A percentile compares a stretch with the other conserved stretches of the same genome.
phyloP scores from a whole-genome alignment of 2,797 vertebrate species.

The Malurus splendens region DNA sequence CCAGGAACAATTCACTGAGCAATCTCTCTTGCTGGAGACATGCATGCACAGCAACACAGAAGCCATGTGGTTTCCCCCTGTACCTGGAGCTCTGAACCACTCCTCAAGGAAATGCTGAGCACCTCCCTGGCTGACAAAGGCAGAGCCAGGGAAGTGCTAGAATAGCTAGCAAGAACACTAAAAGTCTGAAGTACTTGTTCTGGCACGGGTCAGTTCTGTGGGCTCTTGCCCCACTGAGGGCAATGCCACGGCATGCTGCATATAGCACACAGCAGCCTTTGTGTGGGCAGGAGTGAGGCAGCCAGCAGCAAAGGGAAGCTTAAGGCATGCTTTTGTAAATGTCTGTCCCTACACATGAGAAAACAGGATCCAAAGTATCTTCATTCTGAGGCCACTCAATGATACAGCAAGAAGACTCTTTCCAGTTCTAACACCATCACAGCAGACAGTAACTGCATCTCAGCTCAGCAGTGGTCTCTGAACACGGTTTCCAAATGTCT shows the following conservation, averaged over 20 bases:
- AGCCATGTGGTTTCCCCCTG: fast-evolving
- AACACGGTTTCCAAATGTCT: not conserved
- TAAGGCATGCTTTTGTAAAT: fast-evolving
- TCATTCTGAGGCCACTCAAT: not conserved
- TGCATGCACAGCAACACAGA: not conserved
- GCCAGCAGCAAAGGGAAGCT: fast-evolving
- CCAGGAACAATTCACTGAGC: not conserved
- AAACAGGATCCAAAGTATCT: fast-evolving
- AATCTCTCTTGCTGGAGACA: not conserved
- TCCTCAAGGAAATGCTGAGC: not conserved
- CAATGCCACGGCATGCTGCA: fast-evolving
- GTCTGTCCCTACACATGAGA: fast-evolving
- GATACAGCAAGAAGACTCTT: fast-evolving
- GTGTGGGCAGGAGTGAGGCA: not conserved
- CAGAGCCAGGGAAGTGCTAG: not conserved
- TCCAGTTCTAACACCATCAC: not conserved
- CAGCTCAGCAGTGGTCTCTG: not conserved
- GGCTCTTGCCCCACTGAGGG: not conserved
- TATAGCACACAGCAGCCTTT: fast-evolving
- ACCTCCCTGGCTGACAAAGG: fast-evolving
- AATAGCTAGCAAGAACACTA: fast-evolving
- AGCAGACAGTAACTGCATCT: not conserved
- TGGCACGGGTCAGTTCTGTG: fast-evolving
- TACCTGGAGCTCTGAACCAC: not conserved
- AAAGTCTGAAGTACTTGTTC: fast-evolving